A percentile compares a stretch with the other conserved stretches of the same genome.
Evolutionary conservation across 2,113 vertebrate species (phyloP).

Genomic region (Cinclus mexicanus): DNA sequence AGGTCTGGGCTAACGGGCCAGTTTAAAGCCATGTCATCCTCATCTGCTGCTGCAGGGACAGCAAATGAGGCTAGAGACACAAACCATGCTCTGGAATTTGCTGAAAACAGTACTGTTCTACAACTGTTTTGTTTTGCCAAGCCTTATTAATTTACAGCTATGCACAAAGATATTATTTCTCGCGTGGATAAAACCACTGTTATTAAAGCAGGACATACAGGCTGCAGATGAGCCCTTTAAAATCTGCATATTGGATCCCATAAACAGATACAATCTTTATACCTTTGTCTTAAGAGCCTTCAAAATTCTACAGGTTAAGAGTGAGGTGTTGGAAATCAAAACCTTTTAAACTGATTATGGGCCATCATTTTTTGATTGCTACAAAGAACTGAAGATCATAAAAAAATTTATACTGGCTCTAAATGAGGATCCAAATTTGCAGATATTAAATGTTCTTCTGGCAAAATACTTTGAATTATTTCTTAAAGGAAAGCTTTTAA

Average conservation of each 20-base stretch:
- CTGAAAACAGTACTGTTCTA: not conserved
- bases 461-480: not conserved
- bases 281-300: not conserved
- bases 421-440: not conserved
- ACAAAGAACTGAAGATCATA: not conserved
- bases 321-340: not conserved
- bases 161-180: not conserved
- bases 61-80: not conserved
- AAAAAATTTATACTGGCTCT: not conserved
- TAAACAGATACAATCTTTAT: not conserved
- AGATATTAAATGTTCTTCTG: not conserved
- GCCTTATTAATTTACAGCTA: not conserved
- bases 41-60: not conserved
- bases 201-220: not conserved
- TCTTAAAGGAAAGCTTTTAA: not conserved
- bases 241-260: not conserved
- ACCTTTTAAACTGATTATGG: not conserved
- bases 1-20: not conserved
- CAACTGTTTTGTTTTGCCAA: not conserved
- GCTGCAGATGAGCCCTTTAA: not conserved
- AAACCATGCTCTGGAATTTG: not conserved
- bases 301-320: not conserved
- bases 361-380: not conserved
- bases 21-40: not conserved
- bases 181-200: not conserved